Percentiles rank a stretch among this genome's conserved stretches.
phyloP scores from a whole-genome alignment of 1,140 invertebrate species.

The Ostrea denselamellosa region DNA sequence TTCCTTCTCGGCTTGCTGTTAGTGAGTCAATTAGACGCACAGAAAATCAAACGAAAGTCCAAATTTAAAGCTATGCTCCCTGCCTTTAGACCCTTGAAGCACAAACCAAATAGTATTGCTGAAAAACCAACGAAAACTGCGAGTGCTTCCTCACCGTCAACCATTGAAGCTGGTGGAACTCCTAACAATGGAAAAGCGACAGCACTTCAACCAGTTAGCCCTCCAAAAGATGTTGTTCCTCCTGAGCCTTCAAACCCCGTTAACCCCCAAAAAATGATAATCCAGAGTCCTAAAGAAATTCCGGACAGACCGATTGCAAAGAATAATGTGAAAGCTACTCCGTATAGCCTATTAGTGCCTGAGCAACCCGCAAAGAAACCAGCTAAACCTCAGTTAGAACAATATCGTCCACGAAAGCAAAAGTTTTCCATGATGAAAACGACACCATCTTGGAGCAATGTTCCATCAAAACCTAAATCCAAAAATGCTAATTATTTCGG shows the following conservation, averaged over 20 bases:
- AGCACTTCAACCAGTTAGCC: neutral
- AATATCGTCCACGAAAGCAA: neutral
- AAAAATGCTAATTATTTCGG: neutral
- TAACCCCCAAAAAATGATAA: neutral
- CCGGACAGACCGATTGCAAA: neutral
- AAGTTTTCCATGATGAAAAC: neutral
- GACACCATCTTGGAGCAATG: neutral
- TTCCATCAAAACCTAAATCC: neutral
- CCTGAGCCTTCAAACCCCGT: neutral
- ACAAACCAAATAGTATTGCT: neutral
- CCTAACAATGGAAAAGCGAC: neutral
- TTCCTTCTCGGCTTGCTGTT: neutral
- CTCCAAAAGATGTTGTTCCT: neutral
- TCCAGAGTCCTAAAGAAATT: neutral
- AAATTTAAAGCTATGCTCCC: conserved; percentile 2
- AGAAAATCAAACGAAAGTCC: conserved; percentile 3
- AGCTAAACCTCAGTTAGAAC: neutral
- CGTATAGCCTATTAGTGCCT: neutral
- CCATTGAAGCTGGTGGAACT: neutral
- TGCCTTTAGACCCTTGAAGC: neutral
- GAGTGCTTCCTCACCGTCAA: neutral
- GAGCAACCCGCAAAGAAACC: neutral
- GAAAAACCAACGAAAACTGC: neutral
- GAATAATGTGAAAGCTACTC: neutral
- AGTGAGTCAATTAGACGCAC: neutral